phyloP scores from a whole-genome alignment of 2,113 vertebrate genomes.

The Chaetura pelagica region DNA sequence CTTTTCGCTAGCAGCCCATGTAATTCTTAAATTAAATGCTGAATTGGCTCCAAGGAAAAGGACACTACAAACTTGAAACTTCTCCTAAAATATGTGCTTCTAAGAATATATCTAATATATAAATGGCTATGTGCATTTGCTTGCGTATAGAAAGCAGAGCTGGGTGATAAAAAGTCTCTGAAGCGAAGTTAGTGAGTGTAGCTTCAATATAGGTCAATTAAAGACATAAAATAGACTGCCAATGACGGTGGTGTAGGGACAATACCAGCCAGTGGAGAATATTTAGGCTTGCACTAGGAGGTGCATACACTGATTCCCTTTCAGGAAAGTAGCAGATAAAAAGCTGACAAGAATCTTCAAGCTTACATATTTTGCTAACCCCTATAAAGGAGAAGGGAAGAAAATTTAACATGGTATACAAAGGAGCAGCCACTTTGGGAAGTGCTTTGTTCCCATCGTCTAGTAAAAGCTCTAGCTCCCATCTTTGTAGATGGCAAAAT shows the following conservation, averaged over 20 bases:
- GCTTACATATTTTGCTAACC: background rate
- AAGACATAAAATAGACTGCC: background rate
- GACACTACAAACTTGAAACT: background rate
- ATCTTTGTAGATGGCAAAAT: background rate
- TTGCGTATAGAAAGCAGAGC: background rate
- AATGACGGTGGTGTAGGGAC: rapidly evolving
- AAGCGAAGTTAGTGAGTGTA: background rate
- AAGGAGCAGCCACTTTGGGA: background rate
- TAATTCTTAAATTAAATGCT: background rate
- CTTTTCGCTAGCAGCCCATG: background rate
- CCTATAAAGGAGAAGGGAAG: background rate
- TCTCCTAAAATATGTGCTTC: background rate
- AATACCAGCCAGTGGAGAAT: background rate
- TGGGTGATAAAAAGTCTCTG: background rate
- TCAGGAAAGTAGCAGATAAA: background rate
- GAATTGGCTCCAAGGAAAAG: background rate
- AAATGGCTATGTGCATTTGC: background rate
- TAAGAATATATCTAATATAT: background rate
- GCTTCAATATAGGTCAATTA: background rate
- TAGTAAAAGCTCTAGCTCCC: background rate
- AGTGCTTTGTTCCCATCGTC: background rate
- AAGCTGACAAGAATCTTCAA: background rate
- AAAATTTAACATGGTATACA: background rate
- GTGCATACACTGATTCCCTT: background rate
- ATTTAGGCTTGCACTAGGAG: background rate